Evolutionary conservation across 2,888 invertebrate species (phyloP), one percentile per base, ranked within the genome.

Genomic region (Nezara viridula): DNA sequence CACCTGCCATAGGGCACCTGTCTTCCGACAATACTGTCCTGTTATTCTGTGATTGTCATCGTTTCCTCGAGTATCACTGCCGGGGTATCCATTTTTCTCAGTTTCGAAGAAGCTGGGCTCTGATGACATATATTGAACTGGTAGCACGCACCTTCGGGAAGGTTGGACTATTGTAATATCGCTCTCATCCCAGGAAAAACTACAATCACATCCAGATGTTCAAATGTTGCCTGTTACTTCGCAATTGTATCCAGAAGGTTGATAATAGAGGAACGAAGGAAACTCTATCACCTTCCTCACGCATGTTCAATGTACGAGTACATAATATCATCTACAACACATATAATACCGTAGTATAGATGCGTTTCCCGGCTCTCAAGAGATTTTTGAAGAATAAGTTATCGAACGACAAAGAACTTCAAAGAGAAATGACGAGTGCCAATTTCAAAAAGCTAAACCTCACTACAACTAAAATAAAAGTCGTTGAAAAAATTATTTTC

Each of bases 1-100:
- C 60, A 60, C 60, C 60, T 60, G 60, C 60, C 60, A 60, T 60
- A 60, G 27, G 0, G 60, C 60, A 60, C 60, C 60, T 60, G 60
- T 27, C 60, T 27, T 4, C 27, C 60, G 14, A 60, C 60, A 60
- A 27, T 60, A 60, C 60, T 60, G 12, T 60, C 27, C 60, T 60
- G 60, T 60, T 60, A 60, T 60, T 27, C 10, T 14, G 5, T 60
- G 27, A 60, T 60, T 27, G 60, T 60, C 60, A 60, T 60, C 60
- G 27, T 60, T 60, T 60, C 60, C 60, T 60, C 27, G n/a, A 55
- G n/a, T 55, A 55, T 55, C 55, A 55, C 7, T 55, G 55, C n/a
- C 10, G n/a, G 55, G 27, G 3, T 60, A 27, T 14, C 2, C 60
- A 55, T 60, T 16, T 16, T 60, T 16, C 60, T 27, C 60, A 10